Evolutionary conservation across 2,888 invertebrate genomes (phyloP), one percentile per base, ranked within the genome.

Genomic region (Leucophenga maculata): DNA sequence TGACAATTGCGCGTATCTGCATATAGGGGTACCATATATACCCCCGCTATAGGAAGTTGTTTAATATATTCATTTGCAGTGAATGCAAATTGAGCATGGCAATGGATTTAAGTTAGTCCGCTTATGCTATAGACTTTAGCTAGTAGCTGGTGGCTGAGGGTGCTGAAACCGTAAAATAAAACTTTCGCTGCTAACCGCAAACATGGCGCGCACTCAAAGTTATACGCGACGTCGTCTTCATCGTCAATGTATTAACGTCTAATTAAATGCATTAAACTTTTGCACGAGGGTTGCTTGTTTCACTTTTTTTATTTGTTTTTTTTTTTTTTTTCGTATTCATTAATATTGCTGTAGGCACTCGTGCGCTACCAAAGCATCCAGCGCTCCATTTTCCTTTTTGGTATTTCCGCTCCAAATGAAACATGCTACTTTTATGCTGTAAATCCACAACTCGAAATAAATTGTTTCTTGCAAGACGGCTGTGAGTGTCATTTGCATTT

Each of bases 111-210:
- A 64, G 62, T 64, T 44, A 57, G 71, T 57, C 55, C 67, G 57
- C 44, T 54, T 65, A 65, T 16, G 31, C 50, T 11, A 46, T 14
- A 22, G 31, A 60, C 26, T 18, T 26, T 60, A 39, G 60, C 16
- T 78, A 80, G 75, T 26, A 26, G 26, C 4, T 3, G 26, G 4
- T 26, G 26, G 26, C 3, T 26, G 26, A 3, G 26, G 26, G 2
- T 26, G 26, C 26, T 26, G 26, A 3, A 26, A 26, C 26, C 26
- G 4, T 26, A 26, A 26, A 26, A 4, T 26, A 66, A 60, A 75
- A 80, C 77, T 80, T 82, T 80, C 79, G 80, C 82, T 80, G 11
- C 8, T 77, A 80, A 80, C 80, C 80, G 73, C 80, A 80, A 68
- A 68, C 62, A 48, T 68, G 76, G 52, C 64, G 22, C 39, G 39